A percentile compares a stretch with the other conserved stretches of the same genome.
Evolutionary conservation across 2,888 invertebrate species (phyloP).

Genomic region (Eumacrocentrus americanus): DNA sequence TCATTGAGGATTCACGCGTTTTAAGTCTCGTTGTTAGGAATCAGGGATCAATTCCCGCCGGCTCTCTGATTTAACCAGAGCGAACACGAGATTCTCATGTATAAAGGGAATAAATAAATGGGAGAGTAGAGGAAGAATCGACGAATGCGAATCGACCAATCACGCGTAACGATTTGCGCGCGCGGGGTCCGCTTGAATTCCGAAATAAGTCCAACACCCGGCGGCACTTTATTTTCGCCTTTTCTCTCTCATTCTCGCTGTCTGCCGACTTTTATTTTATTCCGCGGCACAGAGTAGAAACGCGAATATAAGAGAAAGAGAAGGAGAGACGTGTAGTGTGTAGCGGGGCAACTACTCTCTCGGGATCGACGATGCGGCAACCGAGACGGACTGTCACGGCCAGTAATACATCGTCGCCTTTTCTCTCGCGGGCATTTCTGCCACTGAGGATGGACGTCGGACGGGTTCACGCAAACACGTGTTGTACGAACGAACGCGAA

Average conservation of each 20-base stretch:
- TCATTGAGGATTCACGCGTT: constrained; percentile 1
- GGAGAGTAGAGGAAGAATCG: not conserved
- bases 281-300: constrained; percentile 1
- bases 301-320: constrained; percentile 15
- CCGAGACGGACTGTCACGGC: constrained; percentile 57
- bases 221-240: constrained; percentile 56
- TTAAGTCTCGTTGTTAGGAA: constrained; percentile 2
- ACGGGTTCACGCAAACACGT: constrained; percentile 59
- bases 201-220: constrained; percentile 50
- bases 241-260: constrained; percentile 39
- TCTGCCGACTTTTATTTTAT: too few relatives aligned
- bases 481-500: constrained; percentile 57
- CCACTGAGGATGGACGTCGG: constrained; percentile 39
- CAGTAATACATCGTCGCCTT: constrained; percentile 60
- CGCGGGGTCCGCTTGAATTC: constrained; percentile 45
- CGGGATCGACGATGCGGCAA: constrained; percentile 29
- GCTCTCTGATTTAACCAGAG: constrained; percentile 23
- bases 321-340: constrained; percentile 1
- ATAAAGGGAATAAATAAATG: constrained; percentile 1
- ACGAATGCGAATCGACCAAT: constrained; percentile 35
- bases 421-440: constrained; percentile 33
- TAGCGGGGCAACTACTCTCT: too few relatives aligned
- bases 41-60: constrained; percentile 30
- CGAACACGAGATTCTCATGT: not conserved
- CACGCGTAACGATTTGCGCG: constrained; percentile 39